A percentile compares a stretch with the other conserved stretches of the same genome.
Evolutionary conservation across 2,888 invertebrate genomes (phyloP).

Genomic region (Villa cingulata): DNA sequence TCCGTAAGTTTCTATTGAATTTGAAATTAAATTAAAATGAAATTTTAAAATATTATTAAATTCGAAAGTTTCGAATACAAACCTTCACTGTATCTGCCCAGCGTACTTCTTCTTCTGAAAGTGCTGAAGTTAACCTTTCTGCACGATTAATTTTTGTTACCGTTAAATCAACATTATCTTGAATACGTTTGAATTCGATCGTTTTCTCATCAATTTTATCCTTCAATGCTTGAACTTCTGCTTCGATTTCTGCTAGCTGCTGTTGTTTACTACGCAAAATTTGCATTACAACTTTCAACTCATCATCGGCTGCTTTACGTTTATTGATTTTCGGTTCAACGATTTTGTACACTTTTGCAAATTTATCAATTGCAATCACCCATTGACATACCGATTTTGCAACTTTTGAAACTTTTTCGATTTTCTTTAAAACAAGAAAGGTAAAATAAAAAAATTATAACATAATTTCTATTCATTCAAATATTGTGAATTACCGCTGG

Average conservation of each 20-base stretch:
- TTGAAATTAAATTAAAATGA: background rate
- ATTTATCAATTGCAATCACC: constrained; percentile 83
- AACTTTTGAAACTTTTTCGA: constrained; percentile 75
- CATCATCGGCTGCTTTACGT: constrained; percentile 62
- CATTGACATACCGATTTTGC: constrained; percentile 85
- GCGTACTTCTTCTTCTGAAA: constrained; percentile 72
- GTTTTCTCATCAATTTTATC: constrained; percentile 57
- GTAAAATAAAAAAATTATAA: background rate
- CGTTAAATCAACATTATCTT: constrained; percentile 62
- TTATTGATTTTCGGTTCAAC: constrained; percentile 78
- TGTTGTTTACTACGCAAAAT: constrained; percentile 66
- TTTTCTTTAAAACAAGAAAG: constrained; percentile 35
- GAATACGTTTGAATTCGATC: constrained; percentile 58
- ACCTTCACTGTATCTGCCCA: constrained; percentile 61
- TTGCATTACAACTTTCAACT: constrained; percentile 61
- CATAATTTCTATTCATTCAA: background rate
- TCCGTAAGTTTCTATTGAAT: constrained; percentile 44
- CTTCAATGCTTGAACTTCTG: constrained; percentile 38
- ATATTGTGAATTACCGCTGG: constrained; percentile 45
- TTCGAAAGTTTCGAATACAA: background rate
- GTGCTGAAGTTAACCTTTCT: constrained; percentile 69
- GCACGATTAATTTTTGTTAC: constrained; percentile 67
- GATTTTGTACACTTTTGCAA: constrained; percentile 71
- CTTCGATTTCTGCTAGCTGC: constrained; percentile 69
- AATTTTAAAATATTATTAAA: background rate